phyloP scores from a whole-genome alignment of 2,888 invertebrate species.

The Criorhina ranunculi region DNA sequence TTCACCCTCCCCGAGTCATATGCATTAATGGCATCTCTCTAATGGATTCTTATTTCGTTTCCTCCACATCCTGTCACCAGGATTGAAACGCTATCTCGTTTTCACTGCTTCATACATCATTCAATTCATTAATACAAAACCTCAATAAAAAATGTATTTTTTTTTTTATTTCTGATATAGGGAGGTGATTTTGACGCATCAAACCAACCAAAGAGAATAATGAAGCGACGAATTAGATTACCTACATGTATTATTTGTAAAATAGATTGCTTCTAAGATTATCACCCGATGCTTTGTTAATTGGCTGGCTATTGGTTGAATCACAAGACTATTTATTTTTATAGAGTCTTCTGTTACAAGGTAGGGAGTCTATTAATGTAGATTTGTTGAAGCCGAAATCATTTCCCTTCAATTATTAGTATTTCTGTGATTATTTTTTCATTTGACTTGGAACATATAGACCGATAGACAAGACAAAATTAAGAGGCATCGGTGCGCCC shows the following conservation, averaged over 20 bases:
- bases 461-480: too few relatives aligned
- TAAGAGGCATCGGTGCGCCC: too few relatives aligned
- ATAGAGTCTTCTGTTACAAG: background rate
- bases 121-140: slow-evolving; percentile 40
- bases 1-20: background rate
- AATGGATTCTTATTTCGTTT: slow-evolving; percentile 37
- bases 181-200: slow-evolving; percentile 29
- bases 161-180: background rate
- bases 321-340: slow-evolving; percentile 20
- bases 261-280: slow-evolving; percentile 35
- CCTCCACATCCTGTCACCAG: background rate
- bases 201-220: slow-evolving; percentile 51
- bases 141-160: background rate
- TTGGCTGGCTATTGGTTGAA: slow-evolving; percentile 26
- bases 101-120: slow-evolving; percentile 32
- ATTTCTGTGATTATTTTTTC: background rate
- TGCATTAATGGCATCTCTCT: slow-evolving; percentile 17
- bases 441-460: too few relatives aligned
- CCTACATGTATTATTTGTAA: slow-evolving; percentile 28
- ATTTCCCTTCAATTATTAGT: background rate
- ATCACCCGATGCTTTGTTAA: slow-evolving; percentile 29
- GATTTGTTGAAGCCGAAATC: background rate
- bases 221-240: slow-evolving; percentile 44
- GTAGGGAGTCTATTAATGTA: too few relatives aligned
- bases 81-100: slow-evolving; percentile 22